Evolutionary conservation across 2,888 invertebrate genomes (phyloP).

Genomic region (Drosophila prostipennis): DNA sequence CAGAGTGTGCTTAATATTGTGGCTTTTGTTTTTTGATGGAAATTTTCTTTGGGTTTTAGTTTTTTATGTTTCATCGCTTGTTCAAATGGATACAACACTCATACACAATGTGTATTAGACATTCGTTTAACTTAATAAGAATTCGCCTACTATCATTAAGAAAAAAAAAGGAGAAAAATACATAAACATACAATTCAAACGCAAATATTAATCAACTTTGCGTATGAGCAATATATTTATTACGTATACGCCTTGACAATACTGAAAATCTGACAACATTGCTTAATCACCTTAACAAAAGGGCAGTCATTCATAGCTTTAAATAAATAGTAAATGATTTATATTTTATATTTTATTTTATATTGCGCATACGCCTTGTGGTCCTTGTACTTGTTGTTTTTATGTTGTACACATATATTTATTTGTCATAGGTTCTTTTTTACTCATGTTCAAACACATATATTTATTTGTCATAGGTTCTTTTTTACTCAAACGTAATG

Average conservation of each 20-base stretch:
- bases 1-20: slow-evolving; percentile 20
- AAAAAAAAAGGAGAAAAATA: not conserved
- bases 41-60: not conserved
- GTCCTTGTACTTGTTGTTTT: too few species aligned
- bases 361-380: too few species aligned
- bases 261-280: not conserved
- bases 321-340: not conserved
- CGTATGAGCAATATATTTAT: slow-evolving; percentile 10
- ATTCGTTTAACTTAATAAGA: too few species aligned
- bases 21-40: slow-evolving; percentile 13
- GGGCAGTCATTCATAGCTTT: not conserved
- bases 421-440: not conserved
- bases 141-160: not conserved
- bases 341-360: not conserved
- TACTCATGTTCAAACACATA: not conserved
- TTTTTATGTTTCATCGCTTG: slow-evolving; percentile 1
- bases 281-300: not conserved
- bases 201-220: not conserved
- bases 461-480: too few species aligned
- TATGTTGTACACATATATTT: too few species aligned
- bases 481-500: too few species aligned
- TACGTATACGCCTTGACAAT: slow-evolving; percentile 10
- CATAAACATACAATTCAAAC: not conserved
- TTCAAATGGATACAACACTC: too few species aligned
- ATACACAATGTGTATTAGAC: too few species aligned